Percentiles rank a stretch among this genome's conserved stretches.
Conservation (phyloP, 2,888 invertebrate genomes). For the Prenolepis imparis region DNA sequence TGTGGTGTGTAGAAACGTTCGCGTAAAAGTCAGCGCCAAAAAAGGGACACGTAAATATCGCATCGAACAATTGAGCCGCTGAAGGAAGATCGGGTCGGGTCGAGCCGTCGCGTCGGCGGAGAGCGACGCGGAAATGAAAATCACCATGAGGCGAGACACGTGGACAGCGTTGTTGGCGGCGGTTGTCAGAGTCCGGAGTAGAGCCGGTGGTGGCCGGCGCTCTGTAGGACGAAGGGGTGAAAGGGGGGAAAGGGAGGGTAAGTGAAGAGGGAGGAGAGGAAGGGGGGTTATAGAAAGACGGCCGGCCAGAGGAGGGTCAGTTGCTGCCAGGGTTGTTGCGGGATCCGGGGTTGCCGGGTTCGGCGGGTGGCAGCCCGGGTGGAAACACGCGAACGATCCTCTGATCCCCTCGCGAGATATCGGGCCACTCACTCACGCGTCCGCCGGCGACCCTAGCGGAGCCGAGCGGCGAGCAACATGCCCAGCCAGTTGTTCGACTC, state of each 20-base stretch:
- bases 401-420: conserved; percentile 86
- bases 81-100: conserved; percentile 32
- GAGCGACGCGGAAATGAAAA: conserved; percentile 85
- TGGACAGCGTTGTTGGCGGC: conserved; percentile 79
- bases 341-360: conserved; percentile 81
- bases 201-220: conserved; percentile 50
- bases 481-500: conserved; percentile 73
- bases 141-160: conserved; percentile 85
- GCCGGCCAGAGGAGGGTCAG: conserved; percentile 68
- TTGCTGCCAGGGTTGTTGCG: conserved; percentile 77
- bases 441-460: conserved; percentile 80
- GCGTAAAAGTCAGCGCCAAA: too few relatives aligned
- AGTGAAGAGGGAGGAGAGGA: neutral
- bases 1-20: too few relatives aligned
- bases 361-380: conserved; percentile 82
- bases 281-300: conserved; percentile 27
- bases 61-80: conserved; percentile 41
- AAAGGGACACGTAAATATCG: conserved; percentile 49
- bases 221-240: conserved; percentile 32
- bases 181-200: conserved; percentile 68
- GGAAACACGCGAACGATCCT: conserved; percentile 86
- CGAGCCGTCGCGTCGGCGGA: conserved; percentile 55
- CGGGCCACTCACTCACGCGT: conserved; percentile 86
- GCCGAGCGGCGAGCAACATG: conserved; percentile 76
- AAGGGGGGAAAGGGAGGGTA: neutral